A percentile compares a stretch with the other conserved stretches of the same genome.
phyloP scores from a whole-genome alignment of 2,113 vertebrate species.

The Cyprinodon brontotheroides region DNA sequence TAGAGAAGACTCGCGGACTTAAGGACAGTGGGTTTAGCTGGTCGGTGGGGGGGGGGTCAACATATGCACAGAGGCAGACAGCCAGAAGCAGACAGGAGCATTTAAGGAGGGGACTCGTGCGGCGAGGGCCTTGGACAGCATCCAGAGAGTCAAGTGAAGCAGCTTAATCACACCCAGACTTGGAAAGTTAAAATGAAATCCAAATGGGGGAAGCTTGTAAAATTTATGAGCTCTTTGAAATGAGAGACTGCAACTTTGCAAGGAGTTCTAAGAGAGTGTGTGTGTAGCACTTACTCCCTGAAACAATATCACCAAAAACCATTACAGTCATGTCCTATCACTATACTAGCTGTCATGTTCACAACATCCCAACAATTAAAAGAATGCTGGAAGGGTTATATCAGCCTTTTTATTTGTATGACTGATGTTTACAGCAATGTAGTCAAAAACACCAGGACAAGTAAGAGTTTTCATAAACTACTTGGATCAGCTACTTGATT shows the following conservation, averaged over 20 bases:
- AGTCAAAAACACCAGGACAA: not conserved
- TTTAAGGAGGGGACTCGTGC: conserved; percentile 66
- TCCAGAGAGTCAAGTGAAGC: conserved; percentile 67
- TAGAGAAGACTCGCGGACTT: conserved; percentile 39
- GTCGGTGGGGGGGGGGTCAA: conserved; percentile 25
- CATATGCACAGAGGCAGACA: conserved; percentile 48
- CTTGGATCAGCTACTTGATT: not conserved
- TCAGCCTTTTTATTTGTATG: conserved; percentile 28
- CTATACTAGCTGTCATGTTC: conserved; percentile 34
- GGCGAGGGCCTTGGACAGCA: conserved; percentile 60
- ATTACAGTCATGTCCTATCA: conserved; percentile 65
- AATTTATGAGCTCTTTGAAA: conserved; percentile 73
- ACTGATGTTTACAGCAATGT: conserved; percentile 1
- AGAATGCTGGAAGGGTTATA: conserved; percentile 45
- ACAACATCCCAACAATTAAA: conserved; percentile 17
- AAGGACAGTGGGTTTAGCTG: conserved; percentile 38
- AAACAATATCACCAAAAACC: conserved; percentile 53
- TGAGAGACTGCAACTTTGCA: conserved; percentile 52
- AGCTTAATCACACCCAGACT: conserved; percentile 80
- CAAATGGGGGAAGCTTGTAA: conserved; percentile 67
- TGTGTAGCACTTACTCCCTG: conserved; percentile 43
- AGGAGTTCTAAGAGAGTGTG: conserved; percentile 20
- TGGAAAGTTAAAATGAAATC: conserved; percentile 75
- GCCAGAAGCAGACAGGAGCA: conserved; percentile 67
- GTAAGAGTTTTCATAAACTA: not conserved